Evolutionary conservation across 2,888 invertebrate species (phyloP), one percentile per base, ranked within the genome.

Genomic region (Drosophila kanekoi): DNA sequence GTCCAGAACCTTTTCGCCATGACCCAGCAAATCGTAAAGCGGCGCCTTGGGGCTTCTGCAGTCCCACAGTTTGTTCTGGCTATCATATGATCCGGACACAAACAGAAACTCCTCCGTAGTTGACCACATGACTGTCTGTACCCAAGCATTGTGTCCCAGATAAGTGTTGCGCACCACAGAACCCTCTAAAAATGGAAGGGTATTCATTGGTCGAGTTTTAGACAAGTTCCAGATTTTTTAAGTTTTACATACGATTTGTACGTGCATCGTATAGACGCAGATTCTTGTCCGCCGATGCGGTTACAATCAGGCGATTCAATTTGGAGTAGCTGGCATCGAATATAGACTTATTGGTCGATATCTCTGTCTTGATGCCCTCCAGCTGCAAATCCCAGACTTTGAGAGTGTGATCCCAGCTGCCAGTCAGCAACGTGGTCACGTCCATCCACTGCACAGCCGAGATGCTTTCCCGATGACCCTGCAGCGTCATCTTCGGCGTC

Each of bases 371-470:
- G 45, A 98, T 95, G 38, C 96, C 96, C 51, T 96, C 97, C 49
- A 96, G 93, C 87, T 97, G 96, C 45, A 97, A 94, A 92, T 99
- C 99, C 99, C 99, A 99, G 9, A 98, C 91, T 91, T 97, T 96
- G 14, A 99, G 93, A 1, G 98, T 96, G 91, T 99, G 98, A 93
- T 99, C 99, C 98, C 98, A 98, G 1, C 98, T 97, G 56, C 96
- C 95, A 0, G 98, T 97, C 9, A 97, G 94, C 2, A 98, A 93
- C 72, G 96, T 96, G 75, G 95, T 94, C 61, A 94, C 94, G 79
- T 96, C 96, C 82, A 96, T 94, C 98, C 99, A 99, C 58, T 95
- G 94, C 0, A 97, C 94, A 0, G 96, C 95, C 0, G 97, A 97
- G 16, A 99, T 95, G 13, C 96, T 96, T 92, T 99, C 99, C 71